Base-by-base conservation (phyloP, 2,797 vertebrate species). In the Channa striata region DNA sequence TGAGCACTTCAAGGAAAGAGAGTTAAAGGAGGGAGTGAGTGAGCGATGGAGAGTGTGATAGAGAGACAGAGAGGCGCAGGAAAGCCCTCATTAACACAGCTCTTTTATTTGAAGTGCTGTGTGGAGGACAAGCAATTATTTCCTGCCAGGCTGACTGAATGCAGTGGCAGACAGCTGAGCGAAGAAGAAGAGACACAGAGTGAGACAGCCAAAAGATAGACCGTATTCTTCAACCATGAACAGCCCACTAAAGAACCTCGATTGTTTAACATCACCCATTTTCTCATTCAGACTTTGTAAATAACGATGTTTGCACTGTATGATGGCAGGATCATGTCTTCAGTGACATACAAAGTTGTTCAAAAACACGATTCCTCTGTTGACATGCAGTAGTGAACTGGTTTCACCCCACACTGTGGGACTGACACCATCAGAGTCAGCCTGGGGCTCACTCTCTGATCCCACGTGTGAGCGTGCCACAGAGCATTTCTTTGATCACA, bases 21-120 rank as follows among this genome's bases (percentile, higher is more conserved):
- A 63, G 65, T 30, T 77, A 80, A 85, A 81, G 74, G 80, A 81
- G 69, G 73, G 82, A 74, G 42, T 13, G 65, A 80, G 73, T 39
- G 49, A 66, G 79, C 11, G 70, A 87, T 68, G 59, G 80, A 74
- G 77, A 77, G 77, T 36, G 68, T 16, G 81, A 79, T 73, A 47
- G 48, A 73, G 53, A 72, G 64, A 47, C 52, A 62, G 48, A 42
- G 84, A 74, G 78, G 82, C 9, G 13, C 81, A 89, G 90, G 88
- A 93, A 92, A 91, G 87, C 83, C 88, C 89, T 93, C 90, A 92
- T 94, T 92, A 94, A 92, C 89, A 83, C 74, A 48, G 76, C 89
- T 88, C 90, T 91, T 89, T 90, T 85, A 92, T 85, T 89, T 92
- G 72, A 87, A 94, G 91, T 86, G 89, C 67, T 68, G 79, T 65